Evolutionary conservation across 2,113 vertebrate genomes (phyloP), one percentile per base, ranked within the genome.

Genomic region (Hippocampus mohnikei): DNA sequence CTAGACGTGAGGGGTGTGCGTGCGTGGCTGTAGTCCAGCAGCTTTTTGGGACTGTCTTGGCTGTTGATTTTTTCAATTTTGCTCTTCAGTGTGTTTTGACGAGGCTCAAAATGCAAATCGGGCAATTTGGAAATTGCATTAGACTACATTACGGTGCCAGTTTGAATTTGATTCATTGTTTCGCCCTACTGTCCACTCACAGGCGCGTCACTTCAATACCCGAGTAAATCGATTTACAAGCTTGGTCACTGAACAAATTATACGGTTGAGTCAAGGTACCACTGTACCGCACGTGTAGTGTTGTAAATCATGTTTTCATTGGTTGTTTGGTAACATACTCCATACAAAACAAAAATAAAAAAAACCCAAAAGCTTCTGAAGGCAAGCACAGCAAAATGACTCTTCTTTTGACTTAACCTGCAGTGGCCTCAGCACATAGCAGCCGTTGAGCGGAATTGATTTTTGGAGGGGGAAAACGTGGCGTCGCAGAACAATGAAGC

Each of bases 391-490:
- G 78, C 18, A 20, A 46, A 78, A 71, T 76, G 74, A 75, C 74
- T 72, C 78, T 73, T 63, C 52, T 40, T 80, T 44, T 5, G 71
- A 61, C 70, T 33, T 62, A 76, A 62, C 70, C 77, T 25, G 77
- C 78, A 71, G 72, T 77, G 73, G 71, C 75, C 46, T 73, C 55
- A 76, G 70, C 75, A 77, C 82, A 79, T 71, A 72, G 78, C 74
- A 75, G 71, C 56, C 73, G 75, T 74, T 69, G 75, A 84, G 79
- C 73, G 69, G 69, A 85, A 84, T 83, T 79, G 84, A 84, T 86
- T 86, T 83, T 84, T 70, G 23, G 65, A 66, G 62, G 77, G 20
- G 25, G 27, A 18, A 86, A 80, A 78, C 73, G 69, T 82, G 81
- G 72, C 75, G 76, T 67, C 73, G 67, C 59, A 75, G 69, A 69